Percentiles rank a stretch among this genome's conserved stretches.
These are phyloP conservation scores for Sthenelais limicola DNA, from an alignment of 2,888 invertebrate species.

Conservation along the genomic window DNA sequence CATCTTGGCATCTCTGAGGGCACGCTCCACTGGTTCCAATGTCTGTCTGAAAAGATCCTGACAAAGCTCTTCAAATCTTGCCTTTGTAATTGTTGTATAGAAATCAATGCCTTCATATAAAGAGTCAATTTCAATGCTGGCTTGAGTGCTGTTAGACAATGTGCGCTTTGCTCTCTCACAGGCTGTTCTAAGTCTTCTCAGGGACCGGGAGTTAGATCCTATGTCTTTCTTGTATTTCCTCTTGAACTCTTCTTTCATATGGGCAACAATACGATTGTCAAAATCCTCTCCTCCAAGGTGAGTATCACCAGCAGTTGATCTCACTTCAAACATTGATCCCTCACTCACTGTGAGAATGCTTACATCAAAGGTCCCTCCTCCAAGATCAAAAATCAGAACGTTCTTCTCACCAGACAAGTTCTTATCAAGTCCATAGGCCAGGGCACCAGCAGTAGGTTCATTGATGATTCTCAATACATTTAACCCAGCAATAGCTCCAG, in stretches of 20 bases:
- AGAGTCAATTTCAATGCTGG: slow-evolving; percentile 66
- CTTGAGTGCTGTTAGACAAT: slow-evolving; percentile 61
- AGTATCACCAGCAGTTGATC: slow-evolving; percentile 68
- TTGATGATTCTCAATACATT: slow-evolving; percentile 78
- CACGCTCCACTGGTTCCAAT: slow-evolving; percentile 84
- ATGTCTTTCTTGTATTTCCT: slow-evolving; percentile 63
- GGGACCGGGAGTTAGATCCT: slow-evolving; percentile 56
- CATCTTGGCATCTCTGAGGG: slow-evolving; percentile 83
- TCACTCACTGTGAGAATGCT: slow-evolving; percentile 75
- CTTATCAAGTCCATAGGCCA: slow-evolving; percentile 77
- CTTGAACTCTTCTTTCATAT: slow-evolving; percentile 64
- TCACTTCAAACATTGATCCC: slow-evolving; percentile 74
- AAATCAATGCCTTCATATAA: slow-evolving; percentile 66
- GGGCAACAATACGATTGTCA: slow-evolving; percentile 62
- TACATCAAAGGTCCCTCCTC: slow-evolving; percentile 73
- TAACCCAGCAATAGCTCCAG: slow-evolving; percentile 69
- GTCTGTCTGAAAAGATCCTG: slow-evolving; percentile 75
- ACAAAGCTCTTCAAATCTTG: slow-evolving; percentile 67
- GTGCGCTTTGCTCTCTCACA: slow-evolving; percentile 67
- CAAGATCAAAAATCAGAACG: slow-evolving; percentile 77
- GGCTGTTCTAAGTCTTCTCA: slow-evolving; percentile 63
- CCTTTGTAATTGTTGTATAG: slow-evolving; percentile 64
- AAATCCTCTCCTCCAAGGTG: slow-evolving; percentile 68
- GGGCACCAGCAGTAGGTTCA: slow-evolving; percentile 71
- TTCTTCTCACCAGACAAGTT: slow-evolving; percentile 74